Conservation (phyloP, 2,888 invertebrate species). For the Plusia festucae region DNA sequence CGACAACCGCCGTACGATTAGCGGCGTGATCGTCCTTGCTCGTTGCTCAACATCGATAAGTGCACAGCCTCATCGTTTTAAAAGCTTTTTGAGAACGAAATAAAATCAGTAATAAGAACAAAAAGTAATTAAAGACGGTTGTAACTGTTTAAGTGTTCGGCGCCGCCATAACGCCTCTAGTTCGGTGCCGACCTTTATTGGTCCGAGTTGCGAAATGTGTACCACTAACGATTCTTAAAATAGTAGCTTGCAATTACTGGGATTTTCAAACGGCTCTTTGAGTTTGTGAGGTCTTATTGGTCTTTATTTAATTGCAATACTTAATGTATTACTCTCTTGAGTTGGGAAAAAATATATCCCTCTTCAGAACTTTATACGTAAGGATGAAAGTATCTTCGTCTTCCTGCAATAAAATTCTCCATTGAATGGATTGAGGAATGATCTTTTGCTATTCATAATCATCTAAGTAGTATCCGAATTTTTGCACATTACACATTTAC, state of each 20-base stretch:
- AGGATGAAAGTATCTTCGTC: too few relatives aligned
- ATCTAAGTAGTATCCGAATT: too few relatives aligned
- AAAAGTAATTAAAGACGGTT: slow-evolving; percentile 78
- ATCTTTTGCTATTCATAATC: too few relatives aligned
- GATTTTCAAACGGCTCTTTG: slow-evolving; percentile 11
- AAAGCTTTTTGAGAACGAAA: slow-evolving; percentile 77
- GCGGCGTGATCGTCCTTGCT: slow-evolving; percentile 79
- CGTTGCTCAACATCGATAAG: slow-evolving; percentile 81
- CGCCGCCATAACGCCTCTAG: slow-evolving; percentile 53
- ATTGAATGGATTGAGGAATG: too few relatives aligned
- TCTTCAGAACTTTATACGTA: too few relatives aligned
- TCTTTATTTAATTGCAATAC: neutral
- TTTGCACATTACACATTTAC: too few relatives aligned
- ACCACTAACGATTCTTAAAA: slow-evolving; percentile 26
- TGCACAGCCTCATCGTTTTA: slow-evolving; percentile 80
- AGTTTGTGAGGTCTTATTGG: neutral
- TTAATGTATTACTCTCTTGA: neutral
- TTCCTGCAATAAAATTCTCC: too few relatives aligned
- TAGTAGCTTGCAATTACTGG: neutral
- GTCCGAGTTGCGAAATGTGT: slow-evolving; percentile 75
- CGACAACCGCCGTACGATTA: slow-evolving; percentile 62
- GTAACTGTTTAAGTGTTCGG: slow-evolving; percentile 73
- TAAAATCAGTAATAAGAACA: slow-evolving; percentile 72
- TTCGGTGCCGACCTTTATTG: slow-evolving; percentile 75
- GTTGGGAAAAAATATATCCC: too few relatives aligned